phyloP scores from a whole-genome alignment of 2,888 invertebrate genomes.

The Ectemnius continuus region DNA sequence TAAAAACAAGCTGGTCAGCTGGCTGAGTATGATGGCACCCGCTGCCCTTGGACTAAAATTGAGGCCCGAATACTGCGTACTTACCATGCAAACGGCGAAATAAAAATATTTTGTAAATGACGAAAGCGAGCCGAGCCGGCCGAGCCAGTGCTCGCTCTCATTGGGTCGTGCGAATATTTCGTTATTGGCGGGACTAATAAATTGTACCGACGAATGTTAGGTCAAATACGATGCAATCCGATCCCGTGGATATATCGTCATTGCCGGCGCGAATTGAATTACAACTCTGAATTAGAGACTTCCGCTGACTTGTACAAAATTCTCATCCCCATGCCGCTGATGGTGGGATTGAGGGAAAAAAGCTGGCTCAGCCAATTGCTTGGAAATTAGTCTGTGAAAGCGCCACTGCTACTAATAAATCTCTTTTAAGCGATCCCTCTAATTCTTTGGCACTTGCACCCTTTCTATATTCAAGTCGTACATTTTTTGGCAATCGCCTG shows the following conservation, averaged over 20 bases:
- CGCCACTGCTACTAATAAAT: not conserved
- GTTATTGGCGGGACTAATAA: not conserved
- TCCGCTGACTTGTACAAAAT: not conserved
- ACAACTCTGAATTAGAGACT: slow-evolving; percentile 1
- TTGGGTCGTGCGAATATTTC: not conserved
- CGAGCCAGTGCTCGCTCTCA: no score
- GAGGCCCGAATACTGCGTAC: slow-evolving; percentile 64
- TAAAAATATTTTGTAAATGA: no score
- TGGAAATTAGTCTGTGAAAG: not conserved
- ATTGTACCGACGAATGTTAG: not conserved
- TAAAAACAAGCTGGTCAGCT: slow-evolving; percentile 72
- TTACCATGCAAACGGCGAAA: slow-evolving; percentile 54
- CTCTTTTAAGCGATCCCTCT: not conserved
- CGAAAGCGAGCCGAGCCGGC: no score
- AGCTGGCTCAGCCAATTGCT: no score
- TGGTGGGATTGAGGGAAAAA: not conserved
- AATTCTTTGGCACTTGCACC: not conserved
- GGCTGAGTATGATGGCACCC: slow-evolving; percentile 71
- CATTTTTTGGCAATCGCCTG: not conserved
- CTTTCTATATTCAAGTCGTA: not conserved
- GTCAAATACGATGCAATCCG: slow-evolving; percentile 7
- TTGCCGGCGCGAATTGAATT: not conserved
- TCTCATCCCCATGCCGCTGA: not conserved
- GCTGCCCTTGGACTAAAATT: slow-evolving; percentile 68
- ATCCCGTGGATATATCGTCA: slow-evolving; percentile 4